Conservation (phyloP, 2,888 invertebrate genomes). For the Protonemura montana region DNA sequence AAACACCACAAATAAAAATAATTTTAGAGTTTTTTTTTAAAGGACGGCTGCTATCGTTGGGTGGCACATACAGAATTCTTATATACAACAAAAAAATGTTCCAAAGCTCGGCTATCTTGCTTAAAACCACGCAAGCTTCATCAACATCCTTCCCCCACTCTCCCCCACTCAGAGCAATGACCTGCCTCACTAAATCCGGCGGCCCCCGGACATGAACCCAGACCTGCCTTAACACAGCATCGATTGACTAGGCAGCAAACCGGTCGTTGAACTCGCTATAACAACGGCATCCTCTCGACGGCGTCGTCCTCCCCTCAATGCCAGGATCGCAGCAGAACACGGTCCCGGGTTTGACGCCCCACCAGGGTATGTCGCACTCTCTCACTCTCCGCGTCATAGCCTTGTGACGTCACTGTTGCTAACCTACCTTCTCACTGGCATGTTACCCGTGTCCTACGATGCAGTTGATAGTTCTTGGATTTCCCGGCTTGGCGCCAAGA, state of each 20-base stretch:
- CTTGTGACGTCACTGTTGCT: background rate
- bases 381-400: background rate
- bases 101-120: too few species aligned
- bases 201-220: background rate
- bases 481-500: background rate
- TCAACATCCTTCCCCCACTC: too few species aligned
- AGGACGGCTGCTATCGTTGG: too few species aligned
- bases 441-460: background rate
- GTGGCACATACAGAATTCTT: too few species aligned
- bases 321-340: background rate
- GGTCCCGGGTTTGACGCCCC: background rate
- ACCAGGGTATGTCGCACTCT: background rate
- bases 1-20: too few species aligned
- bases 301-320: background rate
- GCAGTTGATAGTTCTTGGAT: background rate
- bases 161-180: too few species aligned
- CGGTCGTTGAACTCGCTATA: too few species aligned
- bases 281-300: background rate
- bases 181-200: too few species aligned
- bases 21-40: too few species aligned
- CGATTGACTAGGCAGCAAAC: too few species aligned
- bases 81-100: too few species aligned
- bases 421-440: background rate
- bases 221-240: background rate
- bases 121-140: too few species aligned